Evolutionary conservation across 2,797 vertebrate genomes (phyloP).

Genomic region (Girardinus metallicus): DNA sequence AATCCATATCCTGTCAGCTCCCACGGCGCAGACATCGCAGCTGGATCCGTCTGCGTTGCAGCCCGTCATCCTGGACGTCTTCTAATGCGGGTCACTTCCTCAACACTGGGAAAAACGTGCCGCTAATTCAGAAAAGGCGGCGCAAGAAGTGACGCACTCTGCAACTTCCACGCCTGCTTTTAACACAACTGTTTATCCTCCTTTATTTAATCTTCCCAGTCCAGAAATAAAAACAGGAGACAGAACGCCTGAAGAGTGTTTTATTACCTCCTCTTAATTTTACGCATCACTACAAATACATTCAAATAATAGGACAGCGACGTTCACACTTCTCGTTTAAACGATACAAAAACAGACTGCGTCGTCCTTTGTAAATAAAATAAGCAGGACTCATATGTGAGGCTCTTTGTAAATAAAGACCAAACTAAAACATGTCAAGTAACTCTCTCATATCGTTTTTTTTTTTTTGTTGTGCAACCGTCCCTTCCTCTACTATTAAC

Average conservation of each 20-base stretch:
- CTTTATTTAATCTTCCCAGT: neutral
- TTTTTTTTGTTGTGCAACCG: constrained; percentile 60
- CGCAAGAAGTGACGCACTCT: constrained; percentile 20
- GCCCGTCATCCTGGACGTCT: neutral
- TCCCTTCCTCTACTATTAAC: constrained; percentile 36
- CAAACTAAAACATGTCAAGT: constrained; percentile 55
- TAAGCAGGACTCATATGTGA: constrained; percentile 42
- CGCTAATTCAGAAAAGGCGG: constrained; percentile 22
- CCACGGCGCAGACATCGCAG: neutral
- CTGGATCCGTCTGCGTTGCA: neutral
- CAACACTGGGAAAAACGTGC: constrained; percentile 3
- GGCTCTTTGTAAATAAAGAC: constrained; percentile 48
- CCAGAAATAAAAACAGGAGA: neutral
- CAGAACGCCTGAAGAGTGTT: constrained; percentile 49
- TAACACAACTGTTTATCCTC: neutral
- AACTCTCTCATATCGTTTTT: constrained; percentile 40
- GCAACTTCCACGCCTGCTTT: neutral
- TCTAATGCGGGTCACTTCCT: constrained; percentile 47
- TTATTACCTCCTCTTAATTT: constrained; percentile 62
- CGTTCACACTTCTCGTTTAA: constrained; percentile 46
- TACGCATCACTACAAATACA: constrained; percentile 68
- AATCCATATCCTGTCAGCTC: neutral
- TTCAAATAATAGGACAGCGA: constrained; percentile 67
- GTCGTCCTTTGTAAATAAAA: constrained; percentile 63
- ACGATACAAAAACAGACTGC: constrained; percentile 56